Evolutionary conservation across 2,113 vertebrate genomes (phyloP).

Genomic region (Pygoscelis antarcticus): DNA sequence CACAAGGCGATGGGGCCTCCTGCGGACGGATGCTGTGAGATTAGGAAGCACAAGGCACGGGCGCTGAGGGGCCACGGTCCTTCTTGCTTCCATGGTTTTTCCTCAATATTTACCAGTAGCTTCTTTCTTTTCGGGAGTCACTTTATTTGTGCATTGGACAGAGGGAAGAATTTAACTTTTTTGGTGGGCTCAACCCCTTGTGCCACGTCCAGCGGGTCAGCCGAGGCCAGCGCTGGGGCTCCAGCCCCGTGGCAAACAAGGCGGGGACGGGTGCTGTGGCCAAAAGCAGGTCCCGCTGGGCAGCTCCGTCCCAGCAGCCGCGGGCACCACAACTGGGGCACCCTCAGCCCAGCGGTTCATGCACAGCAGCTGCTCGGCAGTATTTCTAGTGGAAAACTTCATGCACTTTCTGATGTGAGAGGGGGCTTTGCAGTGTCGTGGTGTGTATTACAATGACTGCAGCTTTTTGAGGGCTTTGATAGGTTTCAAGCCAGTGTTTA

Average conservation of each 20-base stretch:
- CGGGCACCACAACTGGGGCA: not conserved
- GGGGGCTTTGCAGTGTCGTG: not conserved
- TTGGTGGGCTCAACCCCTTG: not conserved
- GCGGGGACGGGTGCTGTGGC: not conserved
- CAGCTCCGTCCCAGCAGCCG: not conserved
- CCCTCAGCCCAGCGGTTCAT: rapidly evolving
- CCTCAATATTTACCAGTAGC: not conserved
- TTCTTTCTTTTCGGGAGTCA: not conserved
- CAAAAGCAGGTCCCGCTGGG: not conserved
- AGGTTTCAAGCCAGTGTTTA: constrained; percentile 33
- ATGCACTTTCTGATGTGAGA: constrained; percentile 58
- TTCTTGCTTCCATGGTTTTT: not conserved
- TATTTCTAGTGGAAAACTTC: not conserved
- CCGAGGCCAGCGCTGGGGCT: not conserved
- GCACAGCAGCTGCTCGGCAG: not conserved
- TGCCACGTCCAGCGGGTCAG: not conserved
- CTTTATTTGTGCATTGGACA: not conserved
- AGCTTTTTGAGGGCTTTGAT: not conserved
- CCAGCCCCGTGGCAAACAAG: not conserved
- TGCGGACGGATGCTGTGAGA: rapidly evolving
- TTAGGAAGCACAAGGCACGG: not conserved
- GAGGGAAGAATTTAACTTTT: not conserved
- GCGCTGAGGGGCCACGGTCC: rapidly evolving
- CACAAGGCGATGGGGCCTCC: not conserved
- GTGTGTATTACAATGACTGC: not conserved